Evolutionary conservation across 2,888 invertebrate genomes (phyloP).

Genomic region (Sarcophaga caerulescens): DNA sequence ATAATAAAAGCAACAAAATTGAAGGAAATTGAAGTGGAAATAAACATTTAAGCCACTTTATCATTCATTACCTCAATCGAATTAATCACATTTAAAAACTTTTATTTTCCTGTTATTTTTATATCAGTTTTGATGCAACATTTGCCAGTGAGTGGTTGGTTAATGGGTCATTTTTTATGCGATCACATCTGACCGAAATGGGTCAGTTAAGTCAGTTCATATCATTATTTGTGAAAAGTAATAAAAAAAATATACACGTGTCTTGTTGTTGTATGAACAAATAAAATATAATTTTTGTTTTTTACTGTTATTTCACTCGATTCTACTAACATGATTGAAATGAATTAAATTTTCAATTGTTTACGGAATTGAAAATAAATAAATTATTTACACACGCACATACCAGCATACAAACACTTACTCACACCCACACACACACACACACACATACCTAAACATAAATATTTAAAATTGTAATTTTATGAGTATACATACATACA

Average conservation of each 20-base stretch:
- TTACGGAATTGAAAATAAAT: background rate
- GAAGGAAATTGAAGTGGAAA: background rate
- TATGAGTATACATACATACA: background rate
- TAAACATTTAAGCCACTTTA: background rate
- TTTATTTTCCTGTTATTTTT: background rate
- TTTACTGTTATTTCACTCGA: background rate
- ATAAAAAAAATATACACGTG: background rate
- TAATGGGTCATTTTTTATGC: background rate
- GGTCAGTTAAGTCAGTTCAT: background rate
- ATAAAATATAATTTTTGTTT: background rate
- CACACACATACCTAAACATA: background rate
- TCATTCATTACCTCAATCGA: slow-evolving; percentile 9
- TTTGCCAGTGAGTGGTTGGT: background rate
- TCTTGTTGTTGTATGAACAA: background rate
- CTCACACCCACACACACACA: background rate
- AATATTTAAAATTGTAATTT: background rate
- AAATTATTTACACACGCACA: background rate
- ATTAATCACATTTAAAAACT: slow-evolving; percentile 3
- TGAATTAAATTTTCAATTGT: slow-evolving; percentile 14
- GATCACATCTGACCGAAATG: slow-evolving; percentile 8
- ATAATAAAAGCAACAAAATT: background rate
- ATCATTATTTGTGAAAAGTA: background rate
- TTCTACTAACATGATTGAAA: background rate
- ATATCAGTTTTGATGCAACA: slow-evolving; percentile 11
- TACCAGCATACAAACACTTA: background rate